Conservation (phyloP, 2,888 invertebrate species). For the Drosophila aldrichi region DNA sequence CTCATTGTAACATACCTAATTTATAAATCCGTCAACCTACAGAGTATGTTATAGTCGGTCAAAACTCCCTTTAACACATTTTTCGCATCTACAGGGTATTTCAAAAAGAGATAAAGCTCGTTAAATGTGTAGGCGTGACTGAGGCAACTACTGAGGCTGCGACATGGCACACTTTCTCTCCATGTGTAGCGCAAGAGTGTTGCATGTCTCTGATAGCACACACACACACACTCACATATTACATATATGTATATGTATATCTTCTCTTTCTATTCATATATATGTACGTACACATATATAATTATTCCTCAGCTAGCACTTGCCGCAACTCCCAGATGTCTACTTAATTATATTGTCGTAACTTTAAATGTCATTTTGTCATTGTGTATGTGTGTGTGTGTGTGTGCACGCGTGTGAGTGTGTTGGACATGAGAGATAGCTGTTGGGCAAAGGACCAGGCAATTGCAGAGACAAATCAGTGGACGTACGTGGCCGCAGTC, state of each 20-base stretch:
- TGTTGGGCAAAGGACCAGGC: constrained; percentile 11
- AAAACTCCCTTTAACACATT: not conserved
- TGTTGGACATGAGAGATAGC: constrained; percentile 46
- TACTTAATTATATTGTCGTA: constrained; percentile 82
- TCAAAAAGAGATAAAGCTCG: constrained; percentile 63
- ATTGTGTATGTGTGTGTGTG: constrained; percentile 52
- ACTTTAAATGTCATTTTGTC: constrained; percentile 81
- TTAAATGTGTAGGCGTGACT: constrained; percentile 72
- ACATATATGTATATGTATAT: not conserved
- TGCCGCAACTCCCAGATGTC: constrained; percentile 69
- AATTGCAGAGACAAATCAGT: constrained; percentile 64
- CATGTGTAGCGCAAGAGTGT: constrained; percentile 53
- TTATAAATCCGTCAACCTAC: no score
- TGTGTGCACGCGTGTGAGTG: not conserved
- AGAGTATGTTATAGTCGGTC: no score
- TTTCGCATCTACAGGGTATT: constrained; percentile 24
- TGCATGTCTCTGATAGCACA: constrained; percentile 51
- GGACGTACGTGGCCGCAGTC: constrained; percentile 53
- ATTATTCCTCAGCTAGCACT: constrained; percentile 67
- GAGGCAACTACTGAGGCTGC: constrained; percentile 26
- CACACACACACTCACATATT: not conserved
- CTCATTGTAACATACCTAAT: no score
- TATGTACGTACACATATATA: constrained; percentile 50
- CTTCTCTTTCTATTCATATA: not conserved
- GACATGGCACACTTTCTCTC: constrained; percentile 50